These are phyloP conservation scores for Gnathonemus longibarbis DNA, from an alignment of 2,113 vertebrate genomes.

Conservation along the genomic window DNA sequence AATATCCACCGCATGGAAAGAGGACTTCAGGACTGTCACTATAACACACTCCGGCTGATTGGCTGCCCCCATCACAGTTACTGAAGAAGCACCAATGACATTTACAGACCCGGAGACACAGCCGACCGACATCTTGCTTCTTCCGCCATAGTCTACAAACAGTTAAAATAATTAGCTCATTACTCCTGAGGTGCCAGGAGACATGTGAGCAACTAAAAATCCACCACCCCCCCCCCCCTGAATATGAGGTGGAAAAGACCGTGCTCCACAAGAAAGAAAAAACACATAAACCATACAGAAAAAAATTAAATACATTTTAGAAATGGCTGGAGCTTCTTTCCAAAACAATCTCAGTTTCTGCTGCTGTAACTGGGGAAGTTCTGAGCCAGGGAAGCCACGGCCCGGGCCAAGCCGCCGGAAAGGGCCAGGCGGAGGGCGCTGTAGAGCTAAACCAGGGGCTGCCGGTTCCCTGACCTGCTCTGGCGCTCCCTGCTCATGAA, in stretches of 20 bases:
- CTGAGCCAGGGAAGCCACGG: slow-evolving; percentile 43
- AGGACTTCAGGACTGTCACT: background rate
- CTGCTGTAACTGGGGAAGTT: slow-evolving; percentile 44
- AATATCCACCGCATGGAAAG: background rate
- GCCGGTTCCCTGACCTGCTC: slow-evolving; percentile 21
- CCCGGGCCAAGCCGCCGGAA: slow-evolving; percentile 53
- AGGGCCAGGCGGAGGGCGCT: slow-evolving; percentile 23
- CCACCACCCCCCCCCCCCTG: background rate
- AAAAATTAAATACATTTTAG: slow-evolving; percentile 23
- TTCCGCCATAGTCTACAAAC: background rate
- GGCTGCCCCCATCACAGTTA: background rate
- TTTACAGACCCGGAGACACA: background rate
- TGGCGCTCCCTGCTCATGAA: slow-evolving; percentile 16
- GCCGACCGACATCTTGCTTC: background rate
- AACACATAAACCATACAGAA: slow-evolving; percentile 10
- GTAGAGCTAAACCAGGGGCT: slow-evolving; percentile 11
- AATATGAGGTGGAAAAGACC: slow-evolving; percentile 19
- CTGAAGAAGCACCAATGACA: background rate
- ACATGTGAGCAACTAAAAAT: slow-evolving; percentile 12
- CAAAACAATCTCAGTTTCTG: slow-evolving; percentile 54
- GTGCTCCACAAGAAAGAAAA: slow-evolving; percentile 23
- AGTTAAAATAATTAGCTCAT: background rate
- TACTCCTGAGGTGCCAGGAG: background rate
- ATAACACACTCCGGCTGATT: background rate
- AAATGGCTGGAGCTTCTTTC: slow-evolving; percentile 37